phyloP scores from a whole-genome alignment of 2,888 invertebrate genomes.

The Peribatodes rhomboidaria region DNA sequence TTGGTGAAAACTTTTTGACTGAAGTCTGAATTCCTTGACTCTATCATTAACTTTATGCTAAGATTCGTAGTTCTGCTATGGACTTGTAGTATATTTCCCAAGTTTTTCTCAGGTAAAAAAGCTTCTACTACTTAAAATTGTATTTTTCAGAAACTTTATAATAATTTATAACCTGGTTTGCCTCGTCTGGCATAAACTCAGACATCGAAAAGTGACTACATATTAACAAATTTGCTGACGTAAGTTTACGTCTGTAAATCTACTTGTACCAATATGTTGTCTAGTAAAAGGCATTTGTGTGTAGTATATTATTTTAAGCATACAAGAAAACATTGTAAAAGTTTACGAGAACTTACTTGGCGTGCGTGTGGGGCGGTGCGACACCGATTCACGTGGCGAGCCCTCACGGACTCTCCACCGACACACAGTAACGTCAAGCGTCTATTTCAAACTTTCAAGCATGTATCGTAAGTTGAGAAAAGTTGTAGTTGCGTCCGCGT shows the following conservation, averaged over 20 bases:
- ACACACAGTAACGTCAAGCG: conserved; percentile 52
- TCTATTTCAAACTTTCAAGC: conserved; percentile 44
- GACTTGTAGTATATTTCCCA: too few relatives aligned
- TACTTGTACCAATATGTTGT: background rate
- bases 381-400: conserved; percentile 57
- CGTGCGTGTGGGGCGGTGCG: conserved; percentile 75
- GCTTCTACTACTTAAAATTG: too few relatives aligned
- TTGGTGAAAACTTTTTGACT: background rate
- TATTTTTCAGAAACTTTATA: too few relatives aligned
- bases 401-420: conserved; percentile 53
- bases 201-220: background rate
- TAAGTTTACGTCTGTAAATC: background rate
- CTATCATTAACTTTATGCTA: background rate
- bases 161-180: background rate
- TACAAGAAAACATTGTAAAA: conserved; percentile 13
- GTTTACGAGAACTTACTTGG: conserved; percentile 69
- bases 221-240: background rate
- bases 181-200: background rate
- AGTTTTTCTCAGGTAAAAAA: too few relatives aligned
- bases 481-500: conserved; percentile 62
- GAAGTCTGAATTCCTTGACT: background rate
- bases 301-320: background rate
- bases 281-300: background rate
- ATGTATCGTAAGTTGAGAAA: conserved; percentile 61
- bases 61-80: too few relatives aligned